These are phyloP conservation scores for Caenorhabditis sp. DNA, from an alignment of 2,888 invertebrate genomes.

Conservation along the genomic window DNA sequence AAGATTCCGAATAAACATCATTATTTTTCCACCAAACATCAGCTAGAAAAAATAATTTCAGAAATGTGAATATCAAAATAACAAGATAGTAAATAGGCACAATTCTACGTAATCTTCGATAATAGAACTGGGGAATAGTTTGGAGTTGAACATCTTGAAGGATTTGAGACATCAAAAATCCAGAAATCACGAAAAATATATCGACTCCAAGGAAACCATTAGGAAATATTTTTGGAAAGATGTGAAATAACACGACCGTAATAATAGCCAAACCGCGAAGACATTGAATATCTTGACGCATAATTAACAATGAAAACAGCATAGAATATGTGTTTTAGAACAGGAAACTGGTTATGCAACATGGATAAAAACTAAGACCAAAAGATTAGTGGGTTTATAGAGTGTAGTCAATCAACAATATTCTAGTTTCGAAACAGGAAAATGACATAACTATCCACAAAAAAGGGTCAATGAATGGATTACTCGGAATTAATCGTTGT, in stretches of 20 bases:
- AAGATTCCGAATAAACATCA: conserved; percentile 5
- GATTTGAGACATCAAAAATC: not conserved
- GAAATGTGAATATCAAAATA: not conserved
- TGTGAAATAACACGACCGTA: conserved; percentile 13
- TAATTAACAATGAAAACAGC: too few species aligned
- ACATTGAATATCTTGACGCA: conserved; percentile 4
- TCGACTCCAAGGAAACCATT: conserved; percentile 30
- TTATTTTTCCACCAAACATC: conserved; percentile 2
- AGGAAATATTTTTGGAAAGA: conserved; percentile 7
- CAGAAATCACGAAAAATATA: conserved; percentile 10
- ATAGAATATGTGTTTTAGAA: too few species aligned
- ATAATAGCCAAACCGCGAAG: conserved; percentile 20
- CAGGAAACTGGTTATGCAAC: too few species aligned
- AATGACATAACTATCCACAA: too few species aligned
- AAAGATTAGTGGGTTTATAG: too few species aligned
- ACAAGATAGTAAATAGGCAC: conserved; percentile 10
- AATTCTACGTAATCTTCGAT: conserved; percentile 8
- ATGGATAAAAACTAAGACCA: too few species aligned
- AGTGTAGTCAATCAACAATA: too few species aligned
- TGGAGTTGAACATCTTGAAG: not conserved
- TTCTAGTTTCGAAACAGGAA: too few species aligned
- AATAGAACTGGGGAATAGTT: not conserved
- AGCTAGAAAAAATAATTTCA: not conserved
- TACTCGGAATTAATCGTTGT: too few species aligned
- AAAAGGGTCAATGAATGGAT: too few species aligned